Evolutionary conservation across 2,797 vertebrate species (phyloP).

Genomic region (Poliocrania exsul): DNA sequence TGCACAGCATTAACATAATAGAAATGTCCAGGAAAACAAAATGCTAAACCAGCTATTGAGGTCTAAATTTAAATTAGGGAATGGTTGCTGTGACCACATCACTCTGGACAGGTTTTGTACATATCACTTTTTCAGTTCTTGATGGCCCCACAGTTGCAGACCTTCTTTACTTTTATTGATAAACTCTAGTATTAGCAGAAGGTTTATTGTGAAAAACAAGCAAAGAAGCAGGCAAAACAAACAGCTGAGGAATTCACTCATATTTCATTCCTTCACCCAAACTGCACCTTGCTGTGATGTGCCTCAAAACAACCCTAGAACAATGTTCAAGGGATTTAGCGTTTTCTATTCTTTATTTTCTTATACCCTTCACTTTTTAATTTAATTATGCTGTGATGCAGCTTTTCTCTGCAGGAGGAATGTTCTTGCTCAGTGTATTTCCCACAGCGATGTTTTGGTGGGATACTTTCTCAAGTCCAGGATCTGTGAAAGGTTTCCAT

Average conservation of each 20-base stretch:
- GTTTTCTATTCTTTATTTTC: neutral
- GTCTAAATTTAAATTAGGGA: neutral
- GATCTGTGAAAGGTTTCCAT: neutral
- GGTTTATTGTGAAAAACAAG: neutral
- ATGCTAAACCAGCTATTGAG: neutral
- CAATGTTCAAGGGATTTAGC: neutral
- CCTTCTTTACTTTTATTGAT: neutral
- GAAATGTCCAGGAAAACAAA: neutral
- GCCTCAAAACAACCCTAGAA: neutral
- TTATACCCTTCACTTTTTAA: neutral
- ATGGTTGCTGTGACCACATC: neutral
- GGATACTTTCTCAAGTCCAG: neutral
- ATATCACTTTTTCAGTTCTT: neutral
- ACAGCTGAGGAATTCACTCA: neutral
- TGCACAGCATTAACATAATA: neutral
- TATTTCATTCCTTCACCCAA: neutral
- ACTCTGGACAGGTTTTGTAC: neutral
- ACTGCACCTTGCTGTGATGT: neutral
- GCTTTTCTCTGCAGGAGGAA: neutral
- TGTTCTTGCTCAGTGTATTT: neutral
- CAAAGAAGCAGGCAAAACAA: too few species aligned
- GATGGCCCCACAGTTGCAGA: neutral
- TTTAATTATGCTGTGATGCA: neutral
- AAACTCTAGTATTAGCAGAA: neutral
- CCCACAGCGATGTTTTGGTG: neutral